These are phyloP conservation scores for Plagiodera versicolora DNA, from an alignment of 2,888 invertebrate genomes.

Conservation along the genomic window DNA sequence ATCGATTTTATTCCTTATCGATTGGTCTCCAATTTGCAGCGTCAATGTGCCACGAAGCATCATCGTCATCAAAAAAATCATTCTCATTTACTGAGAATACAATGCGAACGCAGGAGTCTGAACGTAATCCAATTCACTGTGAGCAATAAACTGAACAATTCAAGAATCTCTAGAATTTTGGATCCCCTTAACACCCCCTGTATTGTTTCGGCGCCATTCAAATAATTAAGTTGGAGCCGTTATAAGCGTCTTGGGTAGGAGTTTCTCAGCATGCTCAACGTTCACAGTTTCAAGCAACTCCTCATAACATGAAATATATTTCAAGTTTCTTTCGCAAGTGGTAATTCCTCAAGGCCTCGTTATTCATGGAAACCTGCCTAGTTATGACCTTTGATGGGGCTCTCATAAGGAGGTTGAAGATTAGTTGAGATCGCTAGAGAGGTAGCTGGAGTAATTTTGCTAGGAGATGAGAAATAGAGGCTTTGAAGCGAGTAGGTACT, in stretches of 20 bases:
- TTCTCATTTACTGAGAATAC: too few relatives aligned
- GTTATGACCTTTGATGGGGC: background rate
- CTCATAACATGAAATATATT: conserved; percentile 10
- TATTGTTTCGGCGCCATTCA: conserved; percentile 14
- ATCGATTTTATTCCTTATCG: too few relatives aligned
- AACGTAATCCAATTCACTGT: too few relatives aligned
- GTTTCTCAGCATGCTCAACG: conserved; percentile 15
- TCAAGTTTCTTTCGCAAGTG: background rate
- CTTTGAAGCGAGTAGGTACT: too few relatives aligned
- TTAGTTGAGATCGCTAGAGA: background rate
- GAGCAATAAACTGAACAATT: too few relatives aligned
- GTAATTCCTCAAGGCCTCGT: background rate
- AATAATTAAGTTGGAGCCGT: conserved; percentile 33
- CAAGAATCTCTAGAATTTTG: background rate
- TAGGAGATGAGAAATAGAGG: too few relatives aligned
- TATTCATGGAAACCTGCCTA: background rate
- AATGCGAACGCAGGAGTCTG: too few relatives aligned
- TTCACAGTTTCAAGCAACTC: background rate
- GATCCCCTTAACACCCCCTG: background rate
- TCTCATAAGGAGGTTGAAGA: background rate
- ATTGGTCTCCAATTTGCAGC: too few relatives aligned
- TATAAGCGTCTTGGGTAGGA: conserved; percentile 29
- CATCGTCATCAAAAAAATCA: too few relatives aligned
- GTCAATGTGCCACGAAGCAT: too few relatives aligned
- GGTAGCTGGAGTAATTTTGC: background rate